Evolutionary conservation across 2,797 vertebrate species (phyloP).

Genomic region (Micropoecilia bifurca): DNA sequence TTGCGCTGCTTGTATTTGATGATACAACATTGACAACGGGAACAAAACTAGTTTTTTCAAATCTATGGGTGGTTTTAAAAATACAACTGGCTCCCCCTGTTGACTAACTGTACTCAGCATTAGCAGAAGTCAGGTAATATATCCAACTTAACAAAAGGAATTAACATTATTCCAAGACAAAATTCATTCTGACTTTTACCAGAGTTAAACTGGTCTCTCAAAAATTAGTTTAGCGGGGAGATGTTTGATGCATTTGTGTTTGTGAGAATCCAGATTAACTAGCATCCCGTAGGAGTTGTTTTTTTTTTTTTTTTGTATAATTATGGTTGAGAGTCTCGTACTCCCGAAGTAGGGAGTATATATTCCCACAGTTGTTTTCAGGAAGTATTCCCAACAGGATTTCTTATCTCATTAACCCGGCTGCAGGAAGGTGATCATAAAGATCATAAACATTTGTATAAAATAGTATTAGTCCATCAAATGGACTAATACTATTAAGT

Average conservation of each 20-base stretch:
- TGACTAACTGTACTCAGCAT: background rate
- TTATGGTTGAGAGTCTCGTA: constrained; percentile 17
- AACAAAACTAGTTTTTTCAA: background rate
- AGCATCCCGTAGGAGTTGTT: constrained; percentile 5
- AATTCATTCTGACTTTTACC: background rate
- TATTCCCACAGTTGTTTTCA: constrained; percentile 36
- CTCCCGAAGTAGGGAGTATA: background rate
- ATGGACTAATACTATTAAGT: background rate
- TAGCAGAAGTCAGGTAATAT: background rate
- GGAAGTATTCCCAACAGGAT: background rate
- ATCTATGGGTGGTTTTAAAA: background rate
- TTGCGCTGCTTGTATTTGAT: background rate
- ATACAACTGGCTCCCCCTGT: constrained; percentile 32
- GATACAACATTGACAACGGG: background rate
- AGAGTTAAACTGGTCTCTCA: background rate
- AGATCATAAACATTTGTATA: background rate
- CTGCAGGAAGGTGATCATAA: background rate
- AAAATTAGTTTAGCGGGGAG: background rate
- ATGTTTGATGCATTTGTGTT: background rate
- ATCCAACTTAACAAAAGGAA: background rate
- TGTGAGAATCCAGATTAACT: constrained; percentile 31
- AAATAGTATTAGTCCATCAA: constrained; percentile 4
- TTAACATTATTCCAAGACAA: background rate
- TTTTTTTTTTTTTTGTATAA: constrained; percentile 15
- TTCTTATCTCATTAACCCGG: constrained; percentile 6